phyloP scores from a whole-genome alignment of 2,888 invertebrate genomes.

The Agrochola circellaris region DNA sequence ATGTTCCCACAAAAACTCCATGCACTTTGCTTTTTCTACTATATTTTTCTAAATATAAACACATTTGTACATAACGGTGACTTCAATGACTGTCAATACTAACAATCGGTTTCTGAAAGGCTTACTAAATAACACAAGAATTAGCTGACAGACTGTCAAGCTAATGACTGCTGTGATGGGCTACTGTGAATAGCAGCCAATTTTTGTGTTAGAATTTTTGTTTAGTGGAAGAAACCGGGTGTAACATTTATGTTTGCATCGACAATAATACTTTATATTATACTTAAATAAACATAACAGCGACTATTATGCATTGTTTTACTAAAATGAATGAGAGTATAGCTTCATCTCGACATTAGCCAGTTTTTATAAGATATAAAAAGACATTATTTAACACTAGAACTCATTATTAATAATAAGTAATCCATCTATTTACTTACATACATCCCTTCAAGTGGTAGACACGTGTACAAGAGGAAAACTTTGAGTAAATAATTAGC shows the following conservation, averaged over 20 bases:
- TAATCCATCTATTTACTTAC: conserved; percentile 33
- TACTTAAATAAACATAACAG: conserved; percentile 18
- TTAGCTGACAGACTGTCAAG: background rate
- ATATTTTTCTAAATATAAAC: conserved; percentile 46
- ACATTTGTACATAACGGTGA: conserved; percentile 65
- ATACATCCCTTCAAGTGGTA: conserved; percentile 48
- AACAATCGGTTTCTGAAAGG: conserved; percentile 16
- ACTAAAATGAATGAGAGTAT: conserved; percentile 28
- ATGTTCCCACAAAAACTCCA: conserved; percentile 26
- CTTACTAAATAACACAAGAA: background rate
- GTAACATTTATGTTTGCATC: conserved; percentile 20
- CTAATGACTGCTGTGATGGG: background rate
- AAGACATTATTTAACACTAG: conserved; percentile 14
- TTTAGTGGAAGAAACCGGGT: background rate
- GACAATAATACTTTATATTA: conserved; percentile 57
- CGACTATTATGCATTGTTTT: conserved; percentile 18
- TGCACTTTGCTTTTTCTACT: conserved; percentile 19
- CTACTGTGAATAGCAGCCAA: background rate
- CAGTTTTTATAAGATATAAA: background rate
- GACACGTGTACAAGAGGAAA: conserved; percentile 25
- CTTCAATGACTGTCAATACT: conserved; percentile 37
- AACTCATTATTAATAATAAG: conserved; percentile 31
- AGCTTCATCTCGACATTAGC: conserved; percentile 3
- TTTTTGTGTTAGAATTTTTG: background rate
- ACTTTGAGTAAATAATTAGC: conserved; percentile 15